phyloP scores from a whole-genome alignment of 1,140 invertebrate genomes.

The Glossosoma conforme region DNA sequence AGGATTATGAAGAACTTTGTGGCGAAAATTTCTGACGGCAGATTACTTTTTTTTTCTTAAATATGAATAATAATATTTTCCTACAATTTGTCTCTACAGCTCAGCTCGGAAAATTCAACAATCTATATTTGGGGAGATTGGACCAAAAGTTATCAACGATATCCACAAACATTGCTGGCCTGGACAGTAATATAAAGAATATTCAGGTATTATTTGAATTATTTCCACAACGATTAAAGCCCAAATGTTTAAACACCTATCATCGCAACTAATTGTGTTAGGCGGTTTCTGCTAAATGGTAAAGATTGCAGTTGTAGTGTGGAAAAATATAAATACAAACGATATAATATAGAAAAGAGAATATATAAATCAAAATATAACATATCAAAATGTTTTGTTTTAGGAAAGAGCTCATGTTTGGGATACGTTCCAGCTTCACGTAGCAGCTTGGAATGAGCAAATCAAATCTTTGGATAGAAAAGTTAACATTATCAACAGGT shows the following conservation, averaged over 20 bases:
- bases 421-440: slow-evolving; percentile 47
- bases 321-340: neutral
- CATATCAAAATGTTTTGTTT: slow-evolving; percentile 14
- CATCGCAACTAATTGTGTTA: neutral
- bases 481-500: slow-evolving; percentile 46
- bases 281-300: neutral
- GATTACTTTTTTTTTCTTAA: neutral
- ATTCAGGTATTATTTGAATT: slow-evolving; percentile 16
- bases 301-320: neutral
- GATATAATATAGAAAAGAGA: neutral
- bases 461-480: slow-evolving; percentile 46
- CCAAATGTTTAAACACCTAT: neutral
- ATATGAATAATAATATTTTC: neutral
- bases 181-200: slow-evolving; percentile 11
- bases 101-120: slow-evolving; percentile 16
- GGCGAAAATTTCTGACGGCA: neutral
- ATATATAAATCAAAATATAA: neutral
- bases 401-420: slow-evolving; percentile 45
- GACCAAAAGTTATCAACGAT: slow-evolving; percentile 21
- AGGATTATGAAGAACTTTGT: too few relatives aligned
- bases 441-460: slow-evolving; percentile 48
- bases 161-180: neutral
- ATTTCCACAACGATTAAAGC: neutral
- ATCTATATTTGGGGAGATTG: slow-evolving; percentile 13
- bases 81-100: slow-evolving; percentile 6